phyloP scores from a whole-genome alignment of 2,888 invertebrate species.

The Myopa tessellatipennis region DNA sequence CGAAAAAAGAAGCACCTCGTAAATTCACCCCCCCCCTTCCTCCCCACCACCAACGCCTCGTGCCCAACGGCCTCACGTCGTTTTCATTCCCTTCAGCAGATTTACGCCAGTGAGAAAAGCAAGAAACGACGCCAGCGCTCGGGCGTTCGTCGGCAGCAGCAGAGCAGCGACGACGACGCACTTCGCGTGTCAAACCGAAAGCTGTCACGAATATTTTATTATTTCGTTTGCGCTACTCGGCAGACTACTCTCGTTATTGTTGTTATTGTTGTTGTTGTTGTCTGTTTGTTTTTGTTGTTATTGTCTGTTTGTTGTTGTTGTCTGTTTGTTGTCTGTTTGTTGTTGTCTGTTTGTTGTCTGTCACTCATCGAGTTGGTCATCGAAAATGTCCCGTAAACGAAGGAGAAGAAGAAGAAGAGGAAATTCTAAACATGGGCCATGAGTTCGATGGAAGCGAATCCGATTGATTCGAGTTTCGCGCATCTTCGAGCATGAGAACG shows the following conservation, averaged over 20 bases:
- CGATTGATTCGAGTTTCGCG: no score
- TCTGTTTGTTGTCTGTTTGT: no score
- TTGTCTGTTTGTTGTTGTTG: not conserved
- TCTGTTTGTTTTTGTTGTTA: not conserved
- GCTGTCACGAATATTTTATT: conserved; percentile 13
- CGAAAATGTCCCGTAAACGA: no score
- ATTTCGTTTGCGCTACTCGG: not conserved
- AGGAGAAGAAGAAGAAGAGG: no score
- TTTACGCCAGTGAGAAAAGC: not conserved
- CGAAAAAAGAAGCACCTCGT: no score
- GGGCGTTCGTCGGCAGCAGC: not conserved
- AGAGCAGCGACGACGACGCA: conserved; percentile 5
- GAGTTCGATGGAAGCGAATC: no score
- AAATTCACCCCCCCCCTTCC: not conserved
- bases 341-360: no score
- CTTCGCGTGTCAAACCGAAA: conserved; percentile 14
- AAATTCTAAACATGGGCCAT: no score
- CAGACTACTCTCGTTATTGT: not conserved
- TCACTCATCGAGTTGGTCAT: no score
- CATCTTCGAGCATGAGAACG: no score
- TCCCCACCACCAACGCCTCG: not conserved
- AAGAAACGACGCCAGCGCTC: not conserved
- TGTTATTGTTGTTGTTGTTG: not conserved
- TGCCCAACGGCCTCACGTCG: not conserved
- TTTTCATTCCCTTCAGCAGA: not conserved